These are phyloP conservation scores for Macrophya annulata DNA, from an alignment of 2,888 invertebrate species.

Conservation along the genomic window DNA sequence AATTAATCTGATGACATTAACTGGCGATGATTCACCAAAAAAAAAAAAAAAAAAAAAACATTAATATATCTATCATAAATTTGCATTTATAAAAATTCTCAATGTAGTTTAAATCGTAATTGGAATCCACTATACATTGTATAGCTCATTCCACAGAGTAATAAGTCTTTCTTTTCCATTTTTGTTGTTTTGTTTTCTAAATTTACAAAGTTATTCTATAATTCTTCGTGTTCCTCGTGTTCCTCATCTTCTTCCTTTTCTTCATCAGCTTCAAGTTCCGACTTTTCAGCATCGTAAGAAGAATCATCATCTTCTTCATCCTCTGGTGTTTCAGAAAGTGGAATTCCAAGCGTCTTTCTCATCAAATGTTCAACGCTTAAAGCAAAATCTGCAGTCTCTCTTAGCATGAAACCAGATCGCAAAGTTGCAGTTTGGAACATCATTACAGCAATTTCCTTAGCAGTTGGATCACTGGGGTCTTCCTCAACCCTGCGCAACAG, in stretches of 20 bases:
- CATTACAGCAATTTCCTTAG: conserved; percentile 92
- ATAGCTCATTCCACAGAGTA: conserved; percentile 60
- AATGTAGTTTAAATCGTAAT: conserved; percentile 54
- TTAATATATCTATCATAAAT: conserved; percentile 57
- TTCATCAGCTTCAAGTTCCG: conserved; percentile 79
- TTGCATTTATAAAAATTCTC: conserved; percentile 61
- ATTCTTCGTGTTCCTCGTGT: conserved; percentile 84
- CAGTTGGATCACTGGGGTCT: conserved; percentile 89
- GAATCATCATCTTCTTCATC: conserved; percentile 72
- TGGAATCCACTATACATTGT: conserved; percentile 66
- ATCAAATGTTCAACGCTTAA: conserved; percentile 95
- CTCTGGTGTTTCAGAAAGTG: conserved; percentile 85
- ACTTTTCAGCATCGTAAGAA: conserved; percentile 77
- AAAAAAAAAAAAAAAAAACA: conserved; percentile 55
- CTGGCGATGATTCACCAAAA: not conserved
- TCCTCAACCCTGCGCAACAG: conserved; percentile 90
- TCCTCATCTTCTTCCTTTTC: conserved; percentile 79
- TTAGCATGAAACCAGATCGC: conserved; percentile 95
- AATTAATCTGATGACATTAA: not conserved
- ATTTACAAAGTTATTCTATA: conserved; percentile 77
- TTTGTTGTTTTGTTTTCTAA: conserved; percentile 46
- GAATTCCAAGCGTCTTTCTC: conserved; percentile 89
- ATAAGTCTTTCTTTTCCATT: conserved; percentile 57
- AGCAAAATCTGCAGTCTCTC: conserved; percentile 93
- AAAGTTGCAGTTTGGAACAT: conserved; percentile 96